These are phyloP conservation scores for Atta colombica DNA, from an alignment of 1,140 invertebrate species.

Conservation along the genomic window DNA sequence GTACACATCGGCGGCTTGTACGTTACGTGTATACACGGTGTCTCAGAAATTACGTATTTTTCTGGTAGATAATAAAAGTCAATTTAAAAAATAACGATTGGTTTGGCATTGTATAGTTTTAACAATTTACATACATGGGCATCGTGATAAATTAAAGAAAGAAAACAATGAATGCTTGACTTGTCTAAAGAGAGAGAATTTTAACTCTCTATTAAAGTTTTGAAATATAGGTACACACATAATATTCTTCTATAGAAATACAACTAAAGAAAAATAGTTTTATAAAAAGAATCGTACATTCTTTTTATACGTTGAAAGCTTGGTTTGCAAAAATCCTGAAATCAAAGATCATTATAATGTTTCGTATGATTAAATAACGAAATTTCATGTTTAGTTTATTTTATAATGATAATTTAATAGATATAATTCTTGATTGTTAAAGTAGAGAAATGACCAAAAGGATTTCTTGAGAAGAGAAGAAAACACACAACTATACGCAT, in stretches of 20 bases:
- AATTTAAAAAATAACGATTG: not conserved
- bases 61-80: not conserved
- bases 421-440: not conserved
- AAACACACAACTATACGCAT: not conserved
- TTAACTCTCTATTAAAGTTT: not conserved
- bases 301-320: not conserved
- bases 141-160: not conserved
- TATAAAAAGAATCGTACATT: not conserved
- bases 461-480: not conserved
- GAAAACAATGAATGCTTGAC: not conserved
- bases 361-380: not conserved
- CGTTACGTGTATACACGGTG: constrained; percentile 20
- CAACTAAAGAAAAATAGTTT: not conserved
- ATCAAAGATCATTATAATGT: not conserved
- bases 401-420: not conserved
- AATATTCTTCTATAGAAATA: not conserved
- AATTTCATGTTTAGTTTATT: not conserved
- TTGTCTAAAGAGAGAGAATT: not conserved
- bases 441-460: not conserved
- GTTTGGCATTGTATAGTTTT: not conserved
- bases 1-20: constrained; percentile 42
- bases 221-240: not conserved
- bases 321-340: not conserved
- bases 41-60: constrained; percentile 27
- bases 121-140: not conserved